Evolutionary conservation across 2,113 vertebrate genomes (phyloP).

Genomic region (Gallinago media): DNA sequence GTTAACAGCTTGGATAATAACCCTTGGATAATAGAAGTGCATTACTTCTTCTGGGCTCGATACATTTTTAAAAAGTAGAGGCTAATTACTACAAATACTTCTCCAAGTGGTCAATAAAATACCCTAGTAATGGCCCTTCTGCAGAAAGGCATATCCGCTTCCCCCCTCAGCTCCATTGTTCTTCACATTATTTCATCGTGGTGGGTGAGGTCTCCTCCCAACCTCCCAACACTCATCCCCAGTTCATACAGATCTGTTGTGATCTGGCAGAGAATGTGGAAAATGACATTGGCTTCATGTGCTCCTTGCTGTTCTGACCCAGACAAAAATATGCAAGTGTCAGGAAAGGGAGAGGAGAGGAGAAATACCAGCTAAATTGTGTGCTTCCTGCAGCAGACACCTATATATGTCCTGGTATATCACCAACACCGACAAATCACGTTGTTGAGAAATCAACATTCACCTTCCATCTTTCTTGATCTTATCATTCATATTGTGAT

Average conservation of each 20-base stretch:
- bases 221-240: background rate
- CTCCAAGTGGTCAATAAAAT: background rate
- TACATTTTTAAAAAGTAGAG: background rate
- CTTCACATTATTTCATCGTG: too few relatives aligned
- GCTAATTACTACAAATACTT: background rate
- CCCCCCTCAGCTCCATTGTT: fast-evolving
- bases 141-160: background rate
- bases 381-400: background rate
- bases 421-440: background rate
- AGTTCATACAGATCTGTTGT: background rate
- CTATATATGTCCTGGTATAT: fast-evolving
- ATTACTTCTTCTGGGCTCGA: background rate
- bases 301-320: background rate
- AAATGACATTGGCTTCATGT: background rate
- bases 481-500: background rate
- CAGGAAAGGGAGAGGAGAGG: background rate
- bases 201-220: background rate
- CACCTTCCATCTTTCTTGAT: background rate
- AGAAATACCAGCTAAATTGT: background rate
- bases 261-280: background rate
- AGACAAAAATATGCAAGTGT: background rate
- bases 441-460: fast-evolving
- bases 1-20: background rate
- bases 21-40: background rate
- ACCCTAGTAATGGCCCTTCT: background rate